Conservation (phyloP, 2,113 vertebrate genomes). For the Mandrillus leucophaeus region DNA sequence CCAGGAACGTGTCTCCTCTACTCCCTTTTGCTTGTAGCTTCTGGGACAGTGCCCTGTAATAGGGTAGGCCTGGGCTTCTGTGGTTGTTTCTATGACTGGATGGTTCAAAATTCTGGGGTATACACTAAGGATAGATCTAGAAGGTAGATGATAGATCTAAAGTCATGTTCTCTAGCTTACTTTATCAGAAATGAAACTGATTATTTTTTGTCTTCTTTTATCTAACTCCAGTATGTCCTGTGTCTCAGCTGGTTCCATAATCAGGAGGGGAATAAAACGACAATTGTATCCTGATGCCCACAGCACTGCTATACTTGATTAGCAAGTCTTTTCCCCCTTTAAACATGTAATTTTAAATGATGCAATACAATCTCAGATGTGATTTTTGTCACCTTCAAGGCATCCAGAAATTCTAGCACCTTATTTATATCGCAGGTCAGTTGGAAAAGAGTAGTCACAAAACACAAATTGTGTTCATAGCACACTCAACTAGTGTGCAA, state of each 20-base stretch:
- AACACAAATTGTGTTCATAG: not conserved
- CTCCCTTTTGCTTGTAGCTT: not conserved
- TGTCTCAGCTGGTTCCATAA: not conserved
- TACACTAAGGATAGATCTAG: not conserved
- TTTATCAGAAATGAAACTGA: not conserved
- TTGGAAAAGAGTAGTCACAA: not conserved
- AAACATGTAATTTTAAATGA: slow-evolving; percentile 18
- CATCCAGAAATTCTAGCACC: not conserved
- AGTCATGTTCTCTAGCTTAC: not conserved
- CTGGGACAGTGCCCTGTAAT: not conserved
- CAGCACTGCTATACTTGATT: not conserved
- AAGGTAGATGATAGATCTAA: not conserved
- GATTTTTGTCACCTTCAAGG: slow-evolving; percentile 25
- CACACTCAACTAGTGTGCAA: not conserved
- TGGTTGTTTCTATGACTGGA: not conserved
- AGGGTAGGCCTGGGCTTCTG: not conserved
- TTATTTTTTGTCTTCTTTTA: not conserved
- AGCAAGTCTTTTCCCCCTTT: not conserved
- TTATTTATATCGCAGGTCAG: not conserved
- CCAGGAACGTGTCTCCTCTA: accelerated
- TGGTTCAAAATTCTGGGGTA: not conserved
- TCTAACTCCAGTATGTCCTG: not conserved
- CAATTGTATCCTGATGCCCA: not conserved
- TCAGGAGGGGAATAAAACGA: not conserved
- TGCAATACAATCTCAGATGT: not conserved